Percentiles rank a stretch among this genome's conserved stretches.
phyloP scores from a whole-genome alignment of 2,113 vertebrate species.

The Lethenteron reissneri region DNA sequence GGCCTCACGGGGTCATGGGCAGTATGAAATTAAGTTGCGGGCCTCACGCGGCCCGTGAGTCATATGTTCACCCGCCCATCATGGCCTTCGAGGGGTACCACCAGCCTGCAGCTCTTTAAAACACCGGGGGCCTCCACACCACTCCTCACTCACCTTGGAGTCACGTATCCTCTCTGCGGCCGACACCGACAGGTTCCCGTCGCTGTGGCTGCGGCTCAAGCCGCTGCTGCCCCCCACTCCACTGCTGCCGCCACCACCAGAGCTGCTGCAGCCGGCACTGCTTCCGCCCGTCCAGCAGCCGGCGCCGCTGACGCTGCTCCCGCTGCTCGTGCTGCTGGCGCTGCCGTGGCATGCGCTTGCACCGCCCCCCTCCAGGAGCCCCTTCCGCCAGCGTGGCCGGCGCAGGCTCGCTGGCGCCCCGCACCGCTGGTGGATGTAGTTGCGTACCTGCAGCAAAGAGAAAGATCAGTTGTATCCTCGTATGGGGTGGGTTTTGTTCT shows the following conservation, averaged over 20 bases:
- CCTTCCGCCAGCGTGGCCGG: background rate
- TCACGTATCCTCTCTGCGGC: conserved; percentile 88
- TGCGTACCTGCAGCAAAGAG: conserved; percentile 42
- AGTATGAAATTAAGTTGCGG: no score
- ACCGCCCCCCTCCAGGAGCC: background rate
- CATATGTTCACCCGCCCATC: no score
- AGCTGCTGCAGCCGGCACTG: conserved; percentile 63
- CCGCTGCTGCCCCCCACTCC: conserved; percentile 40
- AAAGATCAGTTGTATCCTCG: no score
- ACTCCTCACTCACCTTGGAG: conserved; percentile 51
- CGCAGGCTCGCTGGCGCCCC: background rate
- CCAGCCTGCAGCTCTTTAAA: no score
- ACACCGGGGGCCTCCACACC: no score
- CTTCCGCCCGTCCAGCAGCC: conserved; percentile 64
- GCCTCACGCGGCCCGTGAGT: no score
- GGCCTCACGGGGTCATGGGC: no score
- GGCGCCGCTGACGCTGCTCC: conserved; percentile 49
- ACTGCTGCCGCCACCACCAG: conserved; percentile 53
- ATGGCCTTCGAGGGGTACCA: no score
- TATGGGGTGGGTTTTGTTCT: no score
- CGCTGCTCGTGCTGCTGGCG: conserved; percentile 56
- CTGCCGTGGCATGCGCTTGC: conserved; percentile 31
- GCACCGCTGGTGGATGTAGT: conserved; percentile 74
- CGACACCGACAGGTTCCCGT: conserved; percentile 59
- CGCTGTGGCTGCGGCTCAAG: conserved; percentile 84